Conservation (phyloP, 2,113 vertebrate species). For the Leptosomus discolor region DNA sequence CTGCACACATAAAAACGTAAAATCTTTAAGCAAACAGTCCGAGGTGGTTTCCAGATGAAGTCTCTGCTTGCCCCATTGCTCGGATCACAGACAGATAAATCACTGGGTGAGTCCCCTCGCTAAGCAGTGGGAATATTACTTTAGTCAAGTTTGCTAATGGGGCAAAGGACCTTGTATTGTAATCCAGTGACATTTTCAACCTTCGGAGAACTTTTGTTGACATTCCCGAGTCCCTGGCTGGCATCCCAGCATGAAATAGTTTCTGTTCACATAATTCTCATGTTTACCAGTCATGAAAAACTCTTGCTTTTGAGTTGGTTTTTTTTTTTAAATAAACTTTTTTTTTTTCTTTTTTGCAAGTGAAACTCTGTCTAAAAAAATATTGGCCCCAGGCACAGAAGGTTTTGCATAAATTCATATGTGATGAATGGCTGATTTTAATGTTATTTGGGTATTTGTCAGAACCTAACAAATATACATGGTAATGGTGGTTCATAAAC, state of each 20-base stretch:
- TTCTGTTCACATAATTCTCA: conserved; percentile 81
- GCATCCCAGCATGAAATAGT: conserved; percentile 82
- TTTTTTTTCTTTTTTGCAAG: conserved; percentile 57
- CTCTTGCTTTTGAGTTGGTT: conserved; percentile 72
- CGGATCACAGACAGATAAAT: background rate
- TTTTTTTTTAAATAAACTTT: conserved; percentile 58
- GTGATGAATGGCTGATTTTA: conserved; percentile 85
- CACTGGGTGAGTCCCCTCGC: background rate
- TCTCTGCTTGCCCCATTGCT: background rate
- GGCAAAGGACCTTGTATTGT: conserved; percentile 79
- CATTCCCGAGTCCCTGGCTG: conserved; percentile 79
- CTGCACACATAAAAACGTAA: background rate
- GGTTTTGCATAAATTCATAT: conserved; percentile 83
- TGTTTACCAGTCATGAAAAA: conserved; percentile 83
- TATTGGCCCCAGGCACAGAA: conserved; percentile 78
- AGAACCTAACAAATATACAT: conserved; percentile 81
- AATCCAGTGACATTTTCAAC: conserved; percentile 79
- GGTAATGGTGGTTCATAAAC: conserved; percentile 78
- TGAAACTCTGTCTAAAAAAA: conserved; percentile 79
- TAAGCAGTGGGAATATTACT: conserved; percentile 41
- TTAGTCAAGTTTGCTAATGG: conserved; percentile 56
- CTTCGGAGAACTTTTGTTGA: conserved; percentile 77
- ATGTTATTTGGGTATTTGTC: conserved; percentile 83
- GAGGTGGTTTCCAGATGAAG: conserved; percentile 5
- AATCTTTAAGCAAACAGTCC: background rate